phyloP scores from a whole-genome alignment of 1,140 invertebrate species.

The Temnothorax nylanderi region DNA sequence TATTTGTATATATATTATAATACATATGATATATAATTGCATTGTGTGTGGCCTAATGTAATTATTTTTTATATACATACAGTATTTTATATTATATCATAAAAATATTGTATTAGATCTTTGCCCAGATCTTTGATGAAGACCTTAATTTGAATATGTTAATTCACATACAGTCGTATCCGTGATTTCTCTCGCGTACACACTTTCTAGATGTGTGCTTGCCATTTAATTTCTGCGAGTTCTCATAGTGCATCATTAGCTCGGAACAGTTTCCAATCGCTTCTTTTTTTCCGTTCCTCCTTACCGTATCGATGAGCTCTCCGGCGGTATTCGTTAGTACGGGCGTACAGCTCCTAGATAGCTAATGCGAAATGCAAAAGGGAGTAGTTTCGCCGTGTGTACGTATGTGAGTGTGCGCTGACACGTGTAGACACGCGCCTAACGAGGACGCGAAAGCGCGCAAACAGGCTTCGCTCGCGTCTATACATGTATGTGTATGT shows the following conservation, averaged over 20 bases:
- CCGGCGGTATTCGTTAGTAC: conserved; percentile 8
- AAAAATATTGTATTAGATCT: background rate
- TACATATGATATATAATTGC: background rate
- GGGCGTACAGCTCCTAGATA: conserved; percentile 49
- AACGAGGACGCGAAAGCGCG: conserved; percentile 43
- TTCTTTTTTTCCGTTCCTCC: conserved; percentile 9
- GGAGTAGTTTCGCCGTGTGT: conserved; percentile 43
- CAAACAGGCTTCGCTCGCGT: conserved; percentile 37
- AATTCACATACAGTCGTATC: background rate
- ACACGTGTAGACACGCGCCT: conserved; percentile 51
- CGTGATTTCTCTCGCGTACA: background rate
- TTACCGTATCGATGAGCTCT: conserved; percentile 37
- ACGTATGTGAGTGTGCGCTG: conserved; percentile 20
- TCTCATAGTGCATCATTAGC: background rate
- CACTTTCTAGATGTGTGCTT: background rate
- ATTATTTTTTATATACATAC: background rate
- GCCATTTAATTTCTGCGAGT: conserved; percentile 36
- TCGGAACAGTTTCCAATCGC: conserved; percentile 32
- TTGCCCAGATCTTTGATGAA: background rate
- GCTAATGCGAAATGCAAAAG: conserved; percentile 73
- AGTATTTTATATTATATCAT: background rate
- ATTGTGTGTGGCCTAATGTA: background rate
- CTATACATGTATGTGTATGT: background rate
- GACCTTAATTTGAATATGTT: background rate
- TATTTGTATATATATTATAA: background rate